Conservation (phyloP, 2,888 invertebrate species). For the Sussaba pulchella region DNA sequence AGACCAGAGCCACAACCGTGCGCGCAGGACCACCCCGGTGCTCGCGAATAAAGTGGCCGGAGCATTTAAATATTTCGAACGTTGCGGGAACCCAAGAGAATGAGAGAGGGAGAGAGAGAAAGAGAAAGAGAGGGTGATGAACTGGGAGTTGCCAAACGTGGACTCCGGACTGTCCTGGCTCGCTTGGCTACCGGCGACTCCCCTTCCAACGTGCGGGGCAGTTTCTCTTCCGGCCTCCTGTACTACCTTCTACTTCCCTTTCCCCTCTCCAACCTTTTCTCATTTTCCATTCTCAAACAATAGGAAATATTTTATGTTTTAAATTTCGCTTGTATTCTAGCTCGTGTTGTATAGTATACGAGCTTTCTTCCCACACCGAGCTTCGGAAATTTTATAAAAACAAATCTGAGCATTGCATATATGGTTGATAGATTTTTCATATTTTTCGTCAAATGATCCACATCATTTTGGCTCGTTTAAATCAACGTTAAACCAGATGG, state of each 20-base stretch:
- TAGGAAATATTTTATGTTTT: constrained; percentile 64
- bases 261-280: constrained; percentile 30
- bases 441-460: neutral
- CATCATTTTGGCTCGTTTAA: no score
- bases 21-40: constrained; percentile 27
- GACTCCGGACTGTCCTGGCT: constrained; percentile 1
- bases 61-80: constrained; percentile 70
- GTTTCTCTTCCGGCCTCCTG: constrained; percentile 44
- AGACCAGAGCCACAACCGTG: constrained; percentile 28
- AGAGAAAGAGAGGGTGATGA: constrained; percentile 53
- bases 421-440: constrained; percentile 1
- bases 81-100: constrained; percentile 51
- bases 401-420: constrained; percentile 30
- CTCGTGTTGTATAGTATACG: neutral
- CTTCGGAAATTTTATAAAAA: constrained; percentile 22
- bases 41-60: constrained; percentile 56
- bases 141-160: constrained; percentile 63
- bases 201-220: constrained; percentile 33
- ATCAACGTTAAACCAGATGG: no score
- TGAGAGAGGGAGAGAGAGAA: neutral
- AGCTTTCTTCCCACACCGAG: constrained; percentile 21
- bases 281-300: constrained; percentile 58
- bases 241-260: constrained; percentile 45
- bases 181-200: constrained; percentile 2
- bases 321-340: constrained; percentile 45